Base-by-base conservation (phyloP, 2,113 vertebrate species). In the Hassar affinis region DNA sequence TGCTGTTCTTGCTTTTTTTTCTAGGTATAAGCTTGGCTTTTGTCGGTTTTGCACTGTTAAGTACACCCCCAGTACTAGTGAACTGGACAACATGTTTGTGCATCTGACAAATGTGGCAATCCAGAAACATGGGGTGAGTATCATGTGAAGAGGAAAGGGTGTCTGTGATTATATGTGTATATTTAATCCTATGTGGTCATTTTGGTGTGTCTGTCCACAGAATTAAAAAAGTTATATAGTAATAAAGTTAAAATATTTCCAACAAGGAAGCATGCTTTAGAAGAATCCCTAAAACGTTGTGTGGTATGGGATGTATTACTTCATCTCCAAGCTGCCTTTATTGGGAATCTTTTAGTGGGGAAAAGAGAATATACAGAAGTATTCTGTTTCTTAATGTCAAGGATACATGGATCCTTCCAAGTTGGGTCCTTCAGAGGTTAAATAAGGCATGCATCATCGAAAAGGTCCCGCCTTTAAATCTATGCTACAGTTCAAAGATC, bases 101-200 rank as follows among this genome's bases (percentile, higher is more conserved):
- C 98, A 99, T 56, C 97, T 99, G 80, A 99, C 98, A 52, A 99
- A 99, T 0, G 98, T 99, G 57, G 97, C 98, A 90, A 99, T 99
- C 87, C 98, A 99, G 89, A 99, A 97, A 79, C 98, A 99, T 0
- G 98, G 98, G 92, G 98, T 97, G 84, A 93, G 95, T 83, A 54
- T 38, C 42, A 59, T 3, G 14, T 15, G 9, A n/a, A 64, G 18
- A 56, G 54, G 3, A 78, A 8, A 47, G 2, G 20, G 57, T 18
- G 35, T 27, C 56, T 80, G 6, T 59, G 18, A n/a, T 68, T 82
- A 10, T 83, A n/a, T 64, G 15, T 14, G 33, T 64, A 2, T 82
- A 51, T 71, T 56, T 72, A n/a, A 27, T 56, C 18, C 30, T 52
- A 11, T 25, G 27, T 22, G 8, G 72, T 52, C n/a, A 15, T 75